Base-by-base conservation (phyloP, 2,797 vertebrate genomes). In the Petrocephalus sullivani region DNA sequence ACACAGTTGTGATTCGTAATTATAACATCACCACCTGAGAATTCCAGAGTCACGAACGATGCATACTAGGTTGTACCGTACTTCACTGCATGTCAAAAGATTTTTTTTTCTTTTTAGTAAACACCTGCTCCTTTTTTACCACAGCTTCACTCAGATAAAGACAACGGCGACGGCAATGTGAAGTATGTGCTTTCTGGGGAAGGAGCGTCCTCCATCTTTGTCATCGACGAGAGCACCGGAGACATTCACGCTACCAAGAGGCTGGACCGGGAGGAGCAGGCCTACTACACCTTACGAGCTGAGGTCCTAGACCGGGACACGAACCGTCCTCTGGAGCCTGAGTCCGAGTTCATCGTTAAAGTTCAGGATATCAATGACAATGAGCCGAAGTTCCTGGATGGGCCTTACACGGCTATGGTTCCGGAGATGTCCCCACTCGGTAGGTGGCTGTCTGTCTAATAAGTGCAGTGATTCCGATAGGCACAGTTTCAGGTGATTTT, bases 281-380 rank as follows among this genome's bases (percentile, higher is more conserved):
- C 98, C 89, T 99, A 99, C 94, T 99, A 99, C 91, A 99, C 98
- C 0, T 96, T 99, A 0, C 95, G 96, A 57, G 98, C 98, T 51
- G 97, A 98, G 91, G 98, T 98, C 0, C 95, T 99, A 67, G 97
- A 98, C 93, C 94, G 97, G 83, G 90, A 97, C 91, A 98, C 97
- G 91, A 97, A 96, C 90, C 92, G 96, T 81, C 97, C 98, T 0
- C 97, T 99, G 75, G 98, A 99, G 91, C 98, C 97, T 0, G 95
- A 94, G 91, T 99, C 98, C 0, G 96, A 98, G 90, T 98, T 99
- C 78, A 97, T 98, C 92, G 98, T 99, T 91, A 99, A 99, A 92
- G 97, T 99, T 90, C 98, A 99, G 93, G 98, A 99, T 93, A 99
- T 99, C 94, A 99, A 99, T 54, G 98, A 99, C 94, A 99, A 99